Base-by-base conservation (phyloP, 2,888 invertebrate genomes). In the Drosophila fulvimacula region DNA sequence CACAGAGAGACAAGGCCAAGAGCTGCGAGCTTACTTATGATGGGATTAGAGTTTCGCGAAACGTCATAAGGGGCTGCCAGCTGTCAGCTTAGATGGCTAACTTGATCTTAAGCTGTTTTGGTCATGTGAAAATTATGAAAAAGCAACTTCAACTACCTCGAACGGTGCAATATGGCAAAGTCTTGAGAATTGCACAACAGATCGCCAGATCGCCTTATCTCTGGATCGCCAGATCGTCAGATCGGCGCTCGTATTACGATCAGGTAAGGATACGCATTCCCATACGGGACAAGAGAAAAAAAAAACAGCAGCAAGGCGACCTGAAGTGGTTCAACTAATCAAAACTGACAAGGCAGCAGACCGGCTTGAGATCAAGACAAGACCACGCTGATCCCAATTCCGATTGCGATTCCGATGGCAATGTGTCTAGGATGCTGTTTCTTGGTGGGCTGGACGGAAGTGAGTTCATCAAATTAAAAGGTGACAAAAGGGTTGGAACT, bases 61-160 rank as follows among this genome's bases (percentile, higher is more conserved):
- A 72, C 73, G 74, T 85, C 87, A 75, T 72, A 76, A 85, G 80
- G 85, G 79, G 77, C 82, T 78, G 72, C 82, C 82, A 83, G 79
- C 85, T 88, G 85, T 85, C 85, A 74, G 85, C 85, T 85, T 85
- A 85, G 78, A 75, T 73, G 83, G 88, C 84, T 85, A 85, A 85
- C 88, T 85, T 85, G 84, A 85, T 88, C 88, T 85, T 85, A 85
- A 85, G 86, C 85, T 85, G 81, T 82, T 85, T 85, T 85, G 85
- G 82, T 88, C 84, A 88, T 88, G 85, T 85, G 85, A 85, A 88
- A 88, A 85, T 81, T 81, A 85, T 88, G 81, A 70, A 76, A 76
- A 74, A 82, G 69, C 69, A 61, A 82, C 62, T 68, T 66, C 57
- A 75, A 63, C 71, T 68, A 75, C 67, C 46, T 48, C 19, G 61